Percentiles rank a stretch among this genome's conserved stretches.
Conservation (phyloP, 2,113 vertebrate species). For the Gallinago media region DNA sequence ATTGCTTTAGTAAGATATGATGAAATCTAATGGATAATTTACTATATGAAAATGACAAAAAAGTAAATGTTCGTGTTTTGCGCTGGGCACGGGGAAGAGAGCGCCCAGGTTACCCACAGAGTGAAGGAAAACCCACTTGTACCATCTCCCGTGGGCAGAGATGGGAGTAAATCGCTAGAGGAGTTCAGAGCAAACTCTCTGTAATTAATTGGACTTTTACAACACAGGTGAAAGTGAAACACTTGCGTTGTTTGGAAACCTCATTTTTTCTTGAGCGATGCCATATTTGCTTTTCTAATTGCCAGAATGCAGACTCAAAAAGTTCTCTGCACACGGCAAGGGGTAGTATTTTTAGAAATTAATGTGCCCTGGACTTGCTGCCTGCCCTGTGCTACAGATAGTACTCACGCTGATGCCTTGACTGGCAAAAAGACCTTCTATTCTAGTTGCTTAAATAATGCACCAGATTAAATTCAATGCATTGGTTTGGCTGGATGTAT, state of each 20-base stretch:
- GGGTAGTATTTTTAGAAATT: conserved; percentile 66
- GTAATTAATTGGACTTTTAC: conserved; percentile 41
- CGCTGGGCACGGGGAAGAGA: neutral
- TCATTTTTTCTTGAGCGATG: conserved; percentile 51
- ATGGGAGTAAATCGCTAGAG: conserved; percentile 8
- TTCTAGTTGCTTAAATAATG: conserved; percentile 65
- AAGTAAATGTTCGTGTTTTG: conserved; percentile 69
- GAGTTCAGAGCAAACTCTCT: conserved; percentile 49
- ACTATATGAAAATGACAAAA: conserved; percentile 88
- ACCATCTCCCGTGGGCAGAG: neutral
- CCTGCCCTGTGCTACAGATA: conserved; percentile 49
- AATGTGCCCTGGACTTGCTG: conserved; percentile 41
- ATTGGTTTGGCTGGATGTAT: conserved; percentile 44
- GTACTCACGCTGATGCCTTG: conserved; percentile 50
- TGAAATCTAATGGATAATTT: conserved; percentile 99
- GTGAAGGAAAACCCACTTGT: neutral
- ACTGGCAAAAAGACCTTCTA: conserved; percentile 42
- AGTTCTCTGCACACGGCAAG: conserved; percentile 32
- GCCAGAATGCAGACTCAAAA: conserved; percentile 51
- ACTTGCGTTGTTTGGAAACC: conserved; percentile 2
- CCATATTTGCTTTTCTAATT: conserved; percentile 54
- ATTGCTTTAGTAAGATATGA: conserved; percentile 99
- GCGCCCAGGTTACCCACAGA: neutral
- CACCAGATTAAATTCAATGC: conserved; percentile 62
- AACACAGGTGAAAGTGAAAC: conserved; percentile 62